Evolutionary conservation across 1,140 invertebrate genomes (phyloP).

Genomic region (Chironomus striatipennis): DNA sequence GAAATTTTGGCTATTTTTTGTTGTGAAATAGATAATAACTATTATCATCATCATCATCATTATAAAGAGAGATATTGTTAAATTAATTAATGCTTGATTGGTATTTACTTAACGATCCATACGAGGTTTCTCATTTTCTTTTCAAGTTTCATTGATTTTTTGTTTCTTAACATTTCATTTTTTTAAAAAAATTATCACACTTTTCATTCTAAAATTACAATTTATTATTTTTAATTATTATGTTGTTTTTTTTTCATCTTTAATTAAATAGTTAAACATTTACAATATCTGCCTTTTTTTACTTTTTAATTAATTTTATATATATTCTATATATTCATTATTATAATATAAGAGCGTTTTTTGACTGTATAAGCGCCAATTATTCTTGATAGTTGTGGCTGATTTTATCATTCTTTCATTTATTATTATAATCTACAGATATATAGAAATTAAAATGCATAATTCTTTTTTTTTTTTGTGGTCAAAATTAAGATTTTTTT

Average conservation of each 20-base stretch:
- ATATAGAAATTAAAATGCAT: no score
- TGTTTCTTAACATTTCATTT: slow-evolving; percentile 1
- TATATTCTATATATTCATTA: neutral
- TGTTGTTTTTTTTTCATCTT: neutral
- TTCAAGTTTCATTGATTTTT: slow-evolving; percentile 14
- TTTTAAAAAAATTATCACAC: slow-evolving; percentile 12
- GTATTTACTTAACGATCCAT: neutral
- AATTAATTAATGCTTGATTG: neutral
- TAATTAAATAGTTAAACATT: slow-evolving; percentile 15
- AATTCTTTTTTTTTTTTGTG: no score
- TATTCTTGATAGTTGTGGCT: neutral
- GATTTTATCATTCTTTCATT: neutral
- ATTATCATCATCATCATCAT: neutral
- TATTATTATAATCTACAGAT: no score
- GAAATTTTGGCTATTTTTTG: slow-evolving; percentile 4
- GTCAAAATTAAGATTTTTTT: no score
- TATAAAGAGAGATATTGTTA: no score
- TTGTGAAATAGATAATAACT: neutral
- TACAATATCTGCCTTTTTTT: slow-evolving; percentile 3
- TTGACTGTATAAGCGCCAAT: slow-evolving; percentile 12
- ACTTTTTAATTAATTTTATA: neutral
- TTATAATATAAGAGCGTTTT: slow-evolving; percentile 14
- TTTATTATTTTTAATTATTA: neutral
- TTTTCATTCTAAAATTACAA: neutral
- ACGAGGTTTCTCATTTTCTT: slow-evolving; percentile 6